Conservation (phyloP, 2,113 vertebrate species). For the Callospermophilus lateralis region DNA sequence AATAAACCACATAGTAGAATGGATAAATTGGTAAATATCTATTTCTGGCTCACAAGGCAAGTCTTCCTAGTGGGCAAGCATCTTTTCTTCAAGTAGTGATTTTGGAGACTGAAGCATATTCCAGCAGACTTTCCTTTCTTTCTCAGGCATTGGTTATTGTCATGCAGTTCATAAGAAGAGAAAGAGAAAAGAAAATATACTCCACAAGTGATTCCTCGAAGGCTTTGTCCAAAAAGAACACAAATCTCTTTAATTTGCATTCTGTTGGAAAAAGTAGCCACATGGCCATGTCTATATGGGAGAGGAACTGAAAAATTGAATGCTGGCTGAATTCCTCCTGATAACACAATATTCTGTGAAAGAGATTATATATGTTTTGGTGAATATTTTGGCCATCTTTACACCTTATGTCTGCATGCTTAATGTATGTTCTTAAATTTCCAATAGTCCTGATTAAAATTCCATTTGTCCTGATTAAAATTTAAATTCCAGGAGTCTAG, state of each 20-base stretch:
- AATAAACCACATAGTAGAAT: background rate
- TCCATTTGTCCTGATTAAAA: conserved; percentile 2
- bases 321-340: background rate
- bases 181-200: background rate
- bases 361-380: background rate
- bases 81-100: background rate
- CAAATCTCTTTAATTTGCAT: background rate
- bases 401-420: background rate
- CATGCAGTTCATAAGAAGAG: background rate
- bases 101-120: background rate
- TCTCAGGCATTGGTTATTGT: background rate
- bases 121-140: background rate
- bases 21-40: background rate
- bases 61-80: background rate
- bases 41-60: background rate
- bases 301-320: background rate
- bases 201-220: background rate
- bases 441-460: background rate
- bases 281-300: background rate
- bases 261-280: background rate
- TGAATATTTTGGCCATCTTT: background rate
- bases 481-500: background rate
- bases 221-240: background rate
- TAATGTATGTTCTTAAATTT: background rate
- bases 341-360: background rate